These are phyloP conservation scores for Onychomys arenicola DNA, from an alignment of 2,797 vertebrate species.

Conservation along the genomic window DNA sequence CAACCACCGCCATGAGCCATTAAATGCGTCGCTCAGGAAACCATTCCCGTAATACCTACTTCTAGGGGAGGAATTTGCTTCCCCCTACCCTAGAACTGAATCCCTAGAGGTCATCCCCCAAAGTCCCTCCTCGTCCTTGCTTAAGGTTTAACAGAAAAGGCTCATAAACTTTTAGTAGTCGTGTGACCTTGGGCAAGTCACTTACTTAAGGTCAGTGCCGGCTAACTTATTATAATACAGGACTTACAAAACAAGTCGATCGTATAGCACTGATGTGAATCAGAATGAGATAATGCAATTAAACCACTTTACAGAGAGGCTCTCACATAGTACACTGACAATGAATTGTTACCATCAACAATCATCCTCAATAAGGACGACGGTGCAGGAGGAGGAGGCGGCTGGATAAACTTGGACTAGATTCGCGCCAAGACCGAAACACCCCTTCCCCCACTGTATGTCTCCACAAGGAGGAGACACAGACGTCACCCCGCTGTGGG, in stretches of 20 bases:
- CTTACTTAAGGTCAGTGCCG: not conserved
- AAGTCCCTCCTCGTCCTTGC: not conserved
- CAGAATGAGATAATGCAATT: constrained; percentile 15
- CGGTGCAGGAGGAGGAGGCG: not conserved
- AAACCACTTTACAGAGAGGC: not conserved
- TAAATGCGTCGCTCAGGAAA: not conserved
- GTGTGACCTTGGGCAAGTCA: constrained; percentile 65
- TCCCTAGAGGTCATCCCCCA: not conserved
- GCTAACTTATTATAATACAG: not conserved
- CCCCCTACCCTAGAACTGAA: not conserved
- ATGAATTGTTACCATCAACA: not conserved
- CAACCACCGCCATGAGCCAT: not conserved
- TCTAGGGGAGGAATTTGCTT: not conserved
- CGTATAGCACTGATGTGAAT: constrained; percentile 13
- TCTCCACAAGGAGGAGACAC: constrained; percentile 5
- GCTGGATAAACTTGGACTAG: not conserved
- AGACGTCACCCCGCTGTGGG: constrained; percentile 54
- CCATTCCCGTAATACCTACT: not conserved
- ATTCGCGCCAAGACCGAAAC: not conserved
- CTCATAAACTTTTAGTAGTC: not conserved
- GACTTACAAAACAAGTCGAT: not conserved
- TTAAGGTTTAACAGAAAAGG: not conserved
- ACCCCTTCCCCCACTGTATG: not conserved
- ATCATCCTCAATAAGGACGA: not conserved
- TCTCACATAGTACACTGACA: not conserved